These are phyloP conservation scores for Brachionus rotundiformis DNA, from an alignment of 1,140 invertebrate genomes.

Conservation along the genomic window DNA sequence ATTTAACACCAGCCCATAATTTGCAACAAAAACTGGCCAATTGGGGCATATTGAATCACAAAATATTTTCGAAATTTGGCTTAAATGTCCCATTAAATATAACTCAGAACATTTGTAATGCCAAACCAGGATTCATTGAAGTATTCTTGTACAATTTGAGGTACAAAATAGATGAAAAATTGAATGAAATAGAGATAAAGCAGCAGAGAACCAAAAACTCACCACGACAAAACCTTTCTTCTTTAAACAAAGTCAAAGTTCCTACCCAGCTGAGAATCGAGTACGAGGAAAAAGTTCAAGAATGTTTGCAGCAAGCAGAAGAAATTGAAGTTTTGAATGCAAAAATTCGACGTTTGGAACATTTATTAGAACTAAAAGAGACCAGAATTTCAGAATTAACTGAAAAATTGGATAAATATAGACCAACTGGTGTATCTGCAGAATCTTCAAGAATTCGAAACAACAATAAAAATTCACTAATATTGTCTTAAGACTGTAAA, in stretches of 20 bases:
- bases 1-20: slow-evolving; percentile 57
- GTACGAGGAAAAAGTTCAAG: slow-evolving; percentile 60
- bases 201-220: slow-evolving; percentile 7
- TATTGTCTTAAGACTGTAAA: slow-evolving; percentile 17
- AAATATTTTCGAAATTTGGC: slow-evolving; percentile 31
- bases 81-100: slow-evolving; percentile 48
- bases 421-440: slow-evolving; percentile 37
- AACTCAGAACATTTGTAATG: slow-evolving; percentile 33
- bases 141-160: slow-evolving; percentile 58
- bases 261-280: slow-evolving; percentile 52
- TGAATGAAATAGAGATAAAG: slow-evolving; percentile 46
- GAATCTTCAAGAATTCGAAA: slow-evolving; percentile 4
- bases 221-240: background rate
- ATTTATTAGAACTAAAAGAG: slow-evolving; percentile 62
- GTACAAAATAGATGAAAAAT: slow-evolving; percentile 58
- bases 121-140: slow-evolving; percentile 45
- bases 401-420: slow-evolving; percentile 47
- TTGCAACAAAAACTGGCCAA: slow-evolving; percentile 60
- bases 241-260: background rate
- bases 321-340: slow-evolving; percentile 59
- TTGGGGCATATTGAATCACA: slow-evolving; percentile 60
- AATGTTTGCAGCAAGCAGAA: slow-evolving; percentile 60
- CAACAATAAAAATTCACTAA: slow-evolving; percentile 31
- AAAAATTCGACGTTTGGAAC: slow-evolving; percentile 60
- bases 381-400: slow-evolving; percentile 59